These are phyloP conservation scores for Hypena proboscidalis DNA, from an alignment of 2,888 invertebrate species.

Conservation along the genomic window DNA sequence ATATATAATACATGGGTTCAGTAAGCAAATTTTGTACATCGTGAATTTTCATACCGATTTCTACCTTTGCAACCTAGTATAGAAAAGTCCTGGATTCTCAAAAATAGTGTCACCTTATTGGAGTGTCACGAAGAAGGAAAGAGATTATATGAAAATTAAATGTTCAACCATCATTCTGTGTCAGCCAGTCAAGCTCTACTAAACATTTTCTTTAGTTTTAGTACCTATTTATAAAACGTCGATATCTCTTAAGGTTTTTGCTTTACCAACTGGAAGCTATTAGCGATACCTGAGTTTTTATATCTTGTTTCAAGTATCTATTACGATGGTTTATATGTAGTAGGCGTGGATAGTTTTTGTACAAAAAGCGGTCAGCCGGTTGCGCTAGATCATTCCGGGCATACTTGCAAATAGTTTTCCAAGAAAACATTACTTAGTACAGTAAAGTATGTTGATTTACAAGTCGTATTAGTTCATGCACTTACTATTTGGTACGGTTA, in stretches of 20 bases:
- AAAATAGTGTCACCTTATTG: too few species aligned
- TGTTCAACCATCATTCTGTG: too few species aligned
- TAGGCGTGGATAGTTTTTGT: slow-evolving; percentile 63
- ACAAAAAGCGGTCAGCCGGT: slow-evolving; percentile 38
- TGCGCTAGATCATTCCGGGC: slow-evolving; percentile 55
- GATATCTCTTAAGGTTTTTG: slow-evolving; percentile 28
- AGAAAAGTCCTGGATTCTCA: too few species aligned
- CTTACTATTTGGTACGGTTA: slow-evolving; percentile 26
- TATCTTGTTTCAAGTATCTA: slow-evolving; percentile 40
- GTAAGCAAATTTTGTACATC: too few species aligned
- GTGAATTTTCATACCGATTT: too few species aligned
- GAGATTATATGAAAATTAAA: neutral
- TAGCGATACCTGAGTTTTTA: slow-evolving; percentile 56
- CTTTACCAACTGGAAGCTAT: slow-evolving; percentile 47
- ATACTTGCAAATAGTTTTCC: slow-evolving; percentile 55
- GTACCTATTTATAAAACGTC: slow-evolving; percentile 8
- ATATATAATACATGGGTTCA: too few species aligned
- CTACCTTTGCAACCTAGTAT: too few species aligned
- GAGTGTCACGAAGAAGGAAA: too few species aligned
- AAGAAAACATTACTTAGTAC: slow-evolving; percentile 38
- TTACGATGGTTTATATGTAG: slow-evolving; percentile 53
- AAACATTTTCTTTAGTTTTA: too few species aligned
- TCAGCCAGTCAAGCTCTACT: too few species aligned
- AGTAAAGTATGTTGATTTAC: slow-evolving; percentile 35
- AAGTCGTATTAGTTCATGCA: slow-evolving; percentile 31